Percentiles rank a stretch among this genome's conserved stretches.
These are phyloP conservation scores for Malurus elegans DNA, from an alignment of 2,113 vertebrate species.

Conservation along the genomic window DNA sequence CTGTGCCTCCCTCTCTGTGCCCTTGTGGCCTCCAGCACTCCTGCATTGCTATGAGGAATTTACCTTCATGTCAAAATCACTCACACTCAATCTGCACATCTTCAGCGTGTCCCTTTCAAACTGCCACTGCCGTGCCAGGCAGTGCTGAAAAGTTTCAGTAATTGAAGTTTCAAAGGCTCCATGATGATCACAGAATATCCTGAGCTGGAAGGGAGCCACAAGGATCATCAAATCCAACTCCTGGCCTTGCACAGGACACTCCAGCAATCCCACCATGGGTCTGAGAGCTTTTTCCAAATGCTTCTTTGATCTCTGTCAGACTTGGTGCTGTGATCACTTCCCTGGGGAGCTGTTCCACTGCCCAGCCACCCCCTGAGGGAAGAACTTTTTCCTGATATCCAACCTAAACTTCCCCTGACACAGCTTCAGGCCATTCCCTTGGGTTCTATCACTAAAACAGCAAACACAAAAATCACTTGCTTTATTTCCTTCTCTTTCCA, in stretches of 20 bases:
- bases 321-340: no score
- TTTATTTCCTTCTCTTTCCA: neutral
- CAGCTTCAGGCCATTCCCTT: neutral
- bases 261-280: neutral
- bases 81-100: neutral
- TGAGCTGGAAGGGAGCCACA: neutral
- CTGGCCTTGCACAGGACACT: neutral
- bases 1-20: neutral
- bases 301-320: neutral
- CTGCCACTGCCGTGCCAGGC: neutral
- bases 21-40: neutral
- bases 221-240: neutral
- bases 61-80: neutral
- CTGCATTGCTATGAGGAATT: neutral
- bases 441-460: neutral
- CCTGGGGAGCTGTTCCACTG: neutral
- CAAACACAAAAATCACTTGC: neutral
- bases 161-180: neutral
- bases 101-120: neutral
- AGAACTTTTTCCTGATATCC: neutral
- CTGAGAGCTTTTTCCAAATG: neutral
- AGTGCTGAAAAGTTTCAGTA: neutral
- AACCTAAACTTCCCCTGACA: neutral
- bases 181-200: neutral
- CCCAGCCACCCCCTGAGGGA: rapidly evolving